phyloP scores from a whole-genome alignment of 2,888 invertebrate genomes.

The Epicampocera succincta region DNA sequence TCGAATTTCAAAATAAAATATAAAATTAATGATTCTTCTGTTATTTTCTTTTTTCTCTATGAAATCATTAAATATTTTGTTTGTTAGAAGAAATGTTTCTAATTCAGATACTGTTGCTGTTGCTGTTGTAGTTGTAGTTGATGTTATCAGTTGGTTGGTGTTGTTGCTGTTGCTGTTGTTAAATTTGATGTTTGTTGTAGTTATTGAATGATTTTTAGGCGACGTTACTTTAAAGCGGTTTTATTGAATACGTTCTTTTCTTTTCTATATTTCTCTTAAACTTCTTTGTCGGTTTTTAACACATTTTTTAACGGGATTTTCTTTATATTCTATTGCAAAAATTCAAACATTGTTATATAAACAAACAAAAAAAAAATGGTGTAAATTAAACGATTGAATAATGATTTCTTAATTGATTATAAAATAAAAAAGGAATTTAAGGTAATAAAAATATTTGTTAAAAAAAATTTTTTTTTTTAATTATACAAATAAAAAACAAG shows the following conservation, averaged over 20 bases:
- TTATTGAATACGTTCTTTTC: slow-evolving; percentile 30
- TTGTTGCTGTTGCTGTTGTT: slow-evolving; percentile 54
- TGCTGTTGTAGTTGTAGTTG: slow-evolving; percentile 36
- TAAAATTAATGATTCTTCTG: slow-evolving; percentile 44
- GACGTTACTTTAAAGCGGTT: slow-evolving; percentile 70
- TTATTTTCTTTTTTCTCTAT: slow-evolving; percentile 8
- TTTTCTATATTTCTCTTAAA: too few species aligned
- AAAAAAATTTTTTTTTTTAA: slow-evolving; percentile 26
- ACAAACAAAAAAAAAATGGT: slow-evolving; percentile 35
- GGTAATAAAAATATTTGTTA: slow-evolving; percentile 47
- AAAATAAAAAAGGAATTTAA: slow-evolving; percentile 53
- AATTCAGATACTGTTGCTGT: slow-evolving; percentile 43
- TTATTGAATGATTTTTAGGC: slow-evolving; percentile 58
- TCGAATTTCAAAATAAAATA: slow-evolving; percentile 60
- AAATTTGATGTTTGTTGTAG: slow-evolving; percentile 56
- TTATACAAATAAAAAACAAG: slow-evolving; percentile 45
- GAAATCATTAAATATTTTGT: slow-evolving; percentile 20
- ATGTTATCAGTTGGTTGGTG: slow-evolving; percentile 54
- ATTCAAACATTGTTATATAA: slow-evolving; percentile 45
- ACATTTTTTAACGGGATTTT: slow-evolving; percentile 57
- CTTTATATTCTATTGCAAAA: slow-evolving; percentile 65
- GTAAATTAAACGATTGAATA: slow-evolving; percentile 51
- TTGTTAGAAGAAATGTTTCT: slow-evolving; percentile 21
- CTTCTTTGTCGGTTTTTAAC: slow-evolving; percentile 48
- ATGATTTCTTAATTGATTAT: slow-evolving; percentile 62